A percentile compares a stretch with the other conserved stretches of the same genome.
phyloP scores from a whole-genome alignment of 2,113 vertebrate species.

The Oenanthe melanoleuca region DNA sequence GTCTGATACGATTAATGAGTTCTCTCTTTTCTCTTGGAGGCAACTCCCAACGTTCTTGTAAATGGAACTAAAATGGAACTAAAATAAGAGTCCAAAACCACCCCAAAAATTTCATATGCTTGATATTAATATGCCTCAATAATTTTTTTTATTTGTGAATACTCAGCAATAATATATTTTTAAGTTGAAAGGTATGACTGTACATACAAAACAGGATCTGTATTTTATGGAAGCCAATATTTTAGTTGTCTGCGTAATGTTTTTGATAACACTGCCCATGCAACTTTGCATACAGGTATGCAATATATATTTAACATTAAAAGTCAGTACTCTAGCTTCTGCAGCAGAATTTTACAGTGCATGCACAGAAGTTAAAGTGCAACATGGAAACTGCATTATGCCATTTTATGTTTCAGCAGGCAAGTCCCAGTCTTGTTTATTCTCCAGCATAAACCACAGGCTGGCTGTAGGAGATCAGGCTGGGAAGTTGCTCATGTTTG shows the following conservation, averaged over 20 bases:
- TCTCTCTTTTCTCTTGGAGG: not conserved
- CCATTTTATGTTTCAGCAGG: not conserved
- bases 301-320: not conserved
- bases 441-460: not conserved
- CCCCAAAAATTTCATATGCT: not conserved
- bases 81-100: not conserved
- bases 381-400: slow-evolving; percentile 55
- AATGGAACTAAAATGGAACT: not conserved
- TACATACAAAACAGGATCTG: not conserved
- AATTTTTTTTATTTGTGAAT: not conserved
- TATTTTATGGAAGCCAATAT: not conserved
- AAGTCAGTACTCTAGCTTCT: not conserved
- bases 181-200: not conserved
- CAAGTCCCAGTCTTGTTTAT: not conserved
- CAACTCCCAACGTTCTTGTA: not conserved
- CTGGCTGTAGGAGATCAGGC: slow-evolving; percentile 66
- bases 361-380: not conserved
- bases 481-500: slow-evolving; percentile 15
- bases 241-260: not conserved
- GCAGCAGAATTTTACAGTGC: not conserved
- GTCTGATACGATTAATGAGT: not conserved
- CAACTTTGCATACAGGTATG: not conserved
- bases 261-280: not conserved
- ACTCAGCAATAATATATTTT: not conserved
- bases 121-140: not conserved